A percentile compares a stretch with the other conserved stretches of the same genome.
Conservation (phyloP, 2,113 vertebrate genomes). For the Rhinolophus ferrumequinum region DNA sequence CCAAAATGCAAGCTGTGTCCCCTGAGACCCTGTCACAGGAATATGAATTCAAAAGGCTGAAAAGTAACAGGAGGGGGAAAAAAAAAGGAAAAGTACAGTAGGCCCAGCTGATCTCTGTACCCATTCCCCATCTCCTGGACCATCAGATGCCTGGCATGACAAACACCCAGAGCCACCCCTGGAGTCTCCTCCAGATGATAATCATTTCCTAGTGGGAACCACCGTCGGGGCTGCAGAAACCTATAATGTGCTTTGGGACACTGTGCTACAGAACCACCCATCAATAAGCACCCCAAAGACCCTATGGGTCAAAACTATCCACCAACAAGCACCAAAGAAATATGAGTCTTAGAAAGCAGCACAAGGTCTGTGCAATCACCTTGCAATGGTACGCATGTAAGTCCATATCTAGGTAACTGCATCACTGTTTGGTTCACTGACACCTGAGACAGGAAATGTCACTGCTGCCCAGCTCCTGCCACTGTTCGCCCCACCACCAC, state of each 20-base stretch:
- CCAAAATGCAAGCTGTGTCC: neutral
- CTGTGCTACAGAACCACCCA: neutral
- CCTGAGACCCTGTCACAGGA: neutral
- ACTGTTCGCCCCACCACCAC: neutral
- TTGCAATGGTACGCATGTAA: neutral
- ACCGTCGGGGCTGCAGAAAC: neutral
- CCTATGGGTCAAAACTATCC: neutral
- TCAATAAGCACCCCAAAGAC: neutral
- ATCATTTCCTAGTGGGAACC: neutral
- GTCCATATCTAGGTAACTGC: neutral
- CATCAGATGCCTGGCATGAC: slow-evolving; percentile 1
- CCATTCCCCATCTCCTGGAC: neutral
- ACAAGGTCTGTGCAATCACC: neutral
- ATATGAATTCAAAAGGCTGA: slow-evolving; percentile 27
- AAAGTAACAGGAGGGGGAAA: neutral
- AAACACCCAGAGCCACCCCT: neutral
- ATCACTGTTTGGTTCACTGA: slow-evolving; percentile 8
- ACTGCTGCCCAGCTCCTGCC: neutral
- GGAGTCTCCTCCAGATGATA: neutral
- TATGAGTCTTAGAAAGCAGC: neutral
- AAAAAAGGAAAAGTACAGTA: too few relatives aligned
- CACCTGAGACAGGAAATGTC: neutral
- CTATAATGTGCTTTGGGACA: neutral
- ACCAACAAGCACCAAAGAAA: neutral
- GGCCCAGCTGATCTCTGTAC: neutral